phyloP scores from a whole-genome alignment of 2,888 invertebrate genomes.

The Panopea generosa region DNA sequence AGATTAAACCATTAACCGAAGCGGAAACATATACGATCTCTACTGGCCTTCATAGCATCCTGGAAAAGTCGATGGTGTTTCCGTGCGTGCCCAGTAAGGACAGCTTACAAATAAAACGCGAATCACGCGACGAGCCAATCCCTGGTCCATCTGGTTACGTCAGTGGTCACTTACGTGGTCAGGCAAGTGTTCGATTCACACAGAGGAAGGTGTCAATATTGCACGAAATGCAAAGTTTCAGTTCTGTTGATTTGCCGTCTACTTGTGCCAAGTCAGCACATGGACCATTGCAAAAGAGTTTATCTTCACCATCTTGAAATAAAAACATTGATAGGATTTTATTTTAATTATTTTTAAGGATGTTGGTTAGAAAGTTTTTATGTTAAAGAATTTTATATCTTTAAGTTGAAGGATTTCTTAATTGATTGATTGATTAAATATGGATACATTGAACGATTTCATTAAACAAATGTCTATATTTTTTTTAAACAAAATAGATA shows the following conservation, averaged over 20 bases:
- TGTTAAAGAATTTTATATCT: too few species aligned
- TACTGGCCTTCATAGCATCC: conserved; percentile 64
- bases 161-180: not conserved
- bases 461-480: too few species aligned
- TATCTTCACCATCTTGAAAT: conserved; percentile 32
- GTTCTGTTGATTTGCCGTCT: conserved; percentile 25
- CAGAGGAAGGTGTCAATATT: conserved; percentile 40
- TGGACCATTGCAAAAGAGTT: conserved; percentile 25
- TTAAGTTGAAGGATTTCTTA: too few species aligned
- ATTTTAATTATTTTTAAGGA: too few species aligned
- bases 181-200: conserved; percentile 2
- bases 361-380: too few species aligned
- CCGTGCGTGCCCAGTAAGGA: conserved; percentile 15
- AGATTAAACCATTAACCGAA: conserved; percentile 41
- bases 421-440: too few species aligned
- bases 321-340: too few species aligned
- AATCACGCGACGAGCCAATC: not conserved
- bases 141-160: conserved; percentile 33
- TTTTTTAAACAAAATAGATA: too few species aligned
- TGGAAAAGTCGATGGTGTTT: conserved; percentile 65
- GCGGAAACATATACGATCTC: conserved; percentile 66
- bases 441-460: too few species aligned
- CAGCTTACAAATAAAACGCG: not conserved
- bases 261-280: conserved; percentile 14
- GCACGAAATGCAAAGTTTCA: conserved; percentile 43